A percentile compares a stretch with the other conserved stretches of the same genome.
Evolutionary conservation across 2,888 invertebrate species (phyloP).

Genomic region (Lysandra coridon): DNA sequence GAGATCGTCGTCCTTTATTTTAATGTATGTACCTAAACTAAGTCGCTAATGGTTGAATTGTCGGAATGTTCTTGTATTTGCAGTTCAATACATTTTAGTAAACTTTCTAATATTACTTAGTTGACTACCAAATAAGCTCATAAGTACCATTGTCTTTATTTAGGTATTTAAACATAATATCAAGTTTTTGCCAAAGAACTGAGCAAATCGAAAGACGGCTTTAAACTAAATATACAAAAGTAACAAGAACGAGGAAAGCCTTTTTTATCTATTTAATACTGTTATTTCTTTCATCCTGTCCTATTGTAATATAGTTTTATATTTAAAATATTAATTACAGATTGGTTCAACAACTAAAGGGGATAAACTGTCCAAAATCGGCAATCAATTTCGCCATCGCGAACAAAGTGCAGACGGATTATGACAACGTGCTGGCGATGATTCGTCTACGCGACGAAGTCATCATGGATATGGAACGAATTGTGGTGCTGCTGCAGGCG

Average conservation of each 20-base stretch:
- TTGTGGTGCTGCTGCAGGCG: slow-evolving; percentile 86
- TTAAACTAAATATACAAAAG: no score
- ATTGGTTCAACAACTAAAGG: slow-evolving; percentile 89
- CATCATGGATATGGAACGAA: slow-evolving; percentile 87
- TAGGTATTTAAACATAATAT: neutral
- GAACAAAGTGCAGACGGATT: slow-evolving; percentile 89
- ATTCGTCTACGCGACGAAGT: slow-evolving; percentile 88
- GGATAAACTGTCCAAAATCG: slow-evolving; percentile 81
- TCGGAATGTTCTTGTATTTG: no score
- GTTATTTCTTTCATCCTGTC: neutral
- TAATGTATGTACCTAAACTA: no score
- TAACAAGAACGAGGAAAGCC: no score
- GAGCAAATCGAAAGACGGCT: no score
- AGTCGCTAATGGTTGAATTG: neutral
- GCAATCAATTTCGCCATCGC: slow-evolving; percentile 82
- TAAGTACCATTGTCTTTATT: neutral
- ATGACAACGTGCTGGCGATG: slow-evolving; percentile 90
- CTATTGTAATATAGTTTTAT: neutral
- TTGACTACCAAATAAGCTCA: neutral
- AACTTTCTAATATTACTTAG: no score
- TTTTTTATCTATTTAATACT: no score
- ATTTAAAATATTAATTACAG: slow-evolving; percentile 59
- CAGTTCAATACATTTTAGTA: no score
- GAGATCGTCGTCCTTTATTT: no score
- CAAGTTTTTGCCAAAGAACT: no score